Conservation (phyloP, 2,113 vertebrate species). For the Eidolon helvum region DNA sequence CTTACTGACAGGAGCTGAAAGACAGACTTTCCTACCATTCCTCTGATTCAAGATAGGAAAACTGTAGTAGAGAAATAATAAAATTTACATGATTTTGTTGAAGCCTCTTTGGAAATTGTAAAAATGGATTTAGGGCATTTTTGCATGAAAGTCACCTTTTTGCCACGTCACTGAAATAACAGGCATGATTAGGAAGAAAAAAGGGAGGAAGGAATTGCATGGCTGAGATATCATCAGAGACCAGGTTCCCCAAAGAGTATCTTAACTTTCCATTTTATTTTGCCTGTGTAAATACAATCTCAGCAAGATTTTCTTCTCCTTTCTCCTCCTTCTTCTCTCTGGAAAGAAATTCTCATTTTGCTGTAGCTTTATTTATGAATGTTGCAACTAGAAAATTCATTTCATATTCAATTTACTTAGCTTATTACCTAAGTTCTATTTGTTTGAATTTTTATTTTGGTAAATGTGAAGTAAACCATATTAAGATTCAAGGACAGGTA, state of each 20-base stretch:
- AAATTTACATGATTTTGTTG: background rate
- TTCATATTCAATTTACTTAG: background rate
- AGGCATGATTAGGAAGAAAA: background rate
- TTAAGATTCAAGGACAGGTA: background rate
- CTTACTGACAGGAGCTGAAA: background rate
- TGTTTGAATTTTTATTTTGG: conserved; percentile 32
- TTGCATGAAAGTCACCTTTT: background rate
- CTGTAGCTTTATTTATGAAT: background rate
- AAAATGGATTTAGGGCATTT: background rate
- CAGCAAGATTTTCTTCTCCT: background rate
- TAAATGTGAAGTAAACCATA: background rate
- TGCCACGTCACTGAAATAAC: background rate
- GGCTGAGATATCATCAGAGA: background rate
- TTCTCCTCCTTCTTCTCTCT: background rate
- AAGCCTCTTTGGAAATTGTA: background rate
- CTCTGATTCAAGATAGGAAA: background rate
- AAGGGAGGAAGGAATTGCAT: background rate
- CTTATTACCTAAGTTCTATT: background rate
- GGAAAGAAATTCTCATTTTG: background rate
- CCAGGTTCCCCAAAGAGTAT: background rate
- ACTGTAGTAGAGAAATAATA: background rate
- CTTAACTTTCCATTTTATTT: background rate
- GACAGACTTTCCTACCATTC: background rate
- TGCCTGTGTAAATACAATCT: background rate
- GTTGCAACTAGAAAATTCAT: conserved; percentile 7